phyloP scores from a whole-genome alignment of 2,113 vertebrate genomes.

The Steatornis caripensis region DNA sequence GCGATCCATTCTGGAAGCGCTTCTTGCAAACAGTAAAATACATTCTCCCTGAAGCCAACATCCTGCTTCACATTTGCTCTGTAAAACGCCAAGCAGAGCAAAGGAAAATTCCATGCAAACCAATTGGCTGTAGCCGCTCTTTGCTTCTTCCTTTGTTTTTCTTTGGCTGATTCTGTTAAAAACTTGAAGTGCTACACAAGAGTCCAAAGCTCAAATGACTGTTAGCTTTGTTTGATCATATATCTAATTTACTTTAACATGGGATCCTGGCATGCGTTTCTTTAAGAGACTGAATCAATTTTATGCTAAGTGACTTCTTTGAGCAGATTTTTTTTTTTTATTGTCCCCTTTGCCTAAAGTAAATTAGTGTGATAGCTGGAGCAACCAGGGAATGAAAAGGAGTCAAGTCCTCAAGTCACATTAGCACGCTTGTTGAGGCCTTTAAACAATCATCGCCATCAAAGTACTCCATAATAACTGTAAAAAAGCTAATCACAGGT shows the following conservation, averaged over 20 bases:
- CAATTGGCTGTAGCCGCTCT: neutral
- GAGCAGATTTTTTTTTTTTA: slow-evolving; percentile 22
- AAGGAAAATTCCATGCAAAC: neutral
- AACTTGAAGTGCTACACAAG: neutral
- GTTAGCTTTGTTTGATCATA: slow-evolving; percentile 6
- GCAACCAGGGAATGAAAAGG: slow-evolving; percentile 53
- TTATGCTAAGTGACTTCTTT: slow-evolving; percentile 49
- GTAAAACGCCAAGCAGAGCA: neutral
- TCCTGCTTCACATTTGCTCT: neutral
- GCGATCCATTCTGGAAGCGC: neutral
- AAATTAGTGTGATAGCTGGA: slow-evolving; percentile 70
- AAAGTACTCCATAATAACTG: slow-evolving; percentile 71
- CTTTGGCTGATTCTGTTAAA: neutral
- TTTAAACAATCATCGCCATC: slow-evolving; percentile 76
- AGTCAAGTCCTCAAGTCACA: slow-evolving; percentile 70
- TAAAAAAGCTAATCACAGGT: slow-evolving; percentile 83
- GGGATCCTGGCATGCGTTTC: neutral
- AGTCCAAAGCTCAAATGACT: neutral
- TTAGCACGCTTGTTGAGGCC: slow-evolving; percentile 70
- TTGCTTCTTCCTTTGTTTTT: neutral
- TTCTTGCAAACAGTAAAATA: slow-evolving; percentile 2
- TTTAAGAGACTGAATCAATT: slow-evolving; percentile 43
- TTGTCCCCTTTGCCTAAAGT: slow-evolving; percentile 59
- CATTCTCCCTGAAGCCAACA: neutral
- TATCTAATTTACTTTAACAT: slow-evolving; percentile 37